Evolutionary conservation across 1,140 invertebrate genomes (phyloP), one percentile per base, ranked within the genome.

Genomic region (Trachymyrmex cornetzi): DNA sequence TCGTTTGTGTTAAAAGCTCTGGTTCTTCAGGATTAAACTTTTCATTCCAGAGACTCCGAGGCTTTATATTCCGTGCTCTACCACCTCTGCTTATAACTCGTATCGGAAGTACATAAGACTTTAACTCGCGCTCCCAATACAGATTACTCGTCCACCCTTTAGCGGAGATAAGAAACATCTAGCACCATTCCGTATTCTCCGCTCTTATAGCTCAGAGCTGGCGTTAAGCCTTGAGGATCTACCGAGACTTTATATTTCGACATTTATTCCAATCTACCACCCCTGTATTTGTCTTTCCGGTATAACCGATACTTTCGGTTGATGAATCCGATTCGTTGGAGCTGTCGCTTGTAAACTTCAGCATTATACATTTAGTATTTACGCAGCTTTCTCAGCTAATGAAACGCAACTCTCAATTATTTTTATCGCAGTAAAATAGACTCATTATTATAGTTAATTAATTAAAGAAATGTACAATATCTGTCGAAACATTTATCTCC

Each of bases 41-140:
- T 84, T 48, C 59, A 75, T 34, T 75, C 38, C 24, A 64, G 34
- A 64, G 48, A 22, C 57, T 50, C 59, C 16, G 59, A 82, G 12
- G 77, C 82, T 75, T 69, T 69, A 75, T 71, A 53, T 55, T 82
- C 69, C 50, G 34, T 82, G 81, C 61, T 77, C 77, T 67, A 77
- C 74, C 71, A 48, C 72, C 61, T 66, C 63, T 50, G 81, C 75
- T 38, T 77, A 66, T 19, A 67, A 77, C 50, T 88, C 69, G 67
- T 69, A 57, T 55, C n/a, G 22, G 30, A 88, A 87, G 75, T 86
- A 88, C 80, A 79, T 86, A 90, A 88, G 81, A 90, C 87, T 91
- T 88, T 88, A 85, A 85, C 85, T 89, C 79, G 71, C 74, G 69
- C 50, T 89, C 80, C 80, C 79, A 90, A 87, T 90, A 91, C 82